Percentiles rank a stretch among this genome's conserved stretches.
phyloP scores from a whole-genome alignment of 92 coral and sea anemone genomes.

The Hydrozoanthus gracilis region DNA sequence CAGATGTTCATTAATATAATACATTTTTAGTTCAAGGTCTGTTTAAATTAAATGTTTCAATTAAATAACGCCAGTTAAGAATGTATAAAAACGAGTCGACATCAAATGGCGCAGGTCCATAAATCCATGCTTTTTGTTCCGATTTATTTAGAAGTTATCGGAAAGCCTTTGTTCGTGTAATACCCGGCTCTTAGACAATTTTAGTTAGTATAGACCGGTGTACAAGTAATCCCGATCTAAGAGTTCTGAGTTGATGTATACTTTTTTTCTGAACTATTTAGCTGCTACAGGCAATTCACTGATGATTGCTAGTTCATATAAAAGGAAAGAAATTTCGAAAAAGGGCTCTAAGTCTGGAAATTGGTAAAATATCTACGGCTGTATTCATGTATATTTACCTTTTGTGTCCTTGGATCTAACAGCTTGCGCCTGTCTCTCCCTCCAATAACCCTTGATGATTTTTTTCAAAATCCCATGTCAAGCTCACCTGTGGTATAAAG shows the following conservation, averaged over 20 bases:
- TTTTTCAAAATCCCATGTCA: background rate
- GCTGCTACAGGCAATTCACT: too few relatives aligned
- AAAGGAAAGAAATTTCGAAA: too few relatives aligned
- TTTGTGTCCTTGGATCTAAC: too few relatives aligned
- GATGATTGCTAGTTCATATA: too few relatives aligned
- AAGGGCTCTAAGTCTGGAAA: too few relatives aligned
- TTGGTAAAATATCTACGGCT: too few relatives aligned
- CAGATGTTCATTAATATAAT: background rate
- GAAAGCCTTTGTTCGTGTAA: background rate
- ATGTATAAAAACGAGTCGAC: background rate
- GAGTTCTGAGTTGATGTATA: too few relatives aligned
- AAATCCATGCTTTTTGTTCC: background rate
- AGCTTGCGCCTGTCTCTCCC: background rate
- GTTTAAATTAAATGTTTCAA: background rate
- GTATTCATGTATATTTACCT: too few relatives aligned
- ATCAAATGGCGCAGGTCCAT: background rate
- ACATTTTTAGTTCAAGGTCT: background rate
- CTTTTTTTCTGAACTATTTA: too few relatives aligned
- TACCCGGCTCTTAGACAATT: background rate
- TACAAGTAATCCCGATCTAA: too few relatives aligned
- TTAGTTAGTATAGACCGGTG: background rate
- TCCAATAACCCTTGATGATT: background rate
- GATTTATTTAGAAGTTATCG: too few relatives aligned
- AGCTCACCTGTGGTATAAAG: conserved; percentile 18
- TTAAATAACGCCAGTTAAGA: background rate